These are phyloP conservation scores for Scalopus aquaticus DNA, from an alignment of 2,113 vertebrate genomes.

Conservation along the genomic window DNA sequence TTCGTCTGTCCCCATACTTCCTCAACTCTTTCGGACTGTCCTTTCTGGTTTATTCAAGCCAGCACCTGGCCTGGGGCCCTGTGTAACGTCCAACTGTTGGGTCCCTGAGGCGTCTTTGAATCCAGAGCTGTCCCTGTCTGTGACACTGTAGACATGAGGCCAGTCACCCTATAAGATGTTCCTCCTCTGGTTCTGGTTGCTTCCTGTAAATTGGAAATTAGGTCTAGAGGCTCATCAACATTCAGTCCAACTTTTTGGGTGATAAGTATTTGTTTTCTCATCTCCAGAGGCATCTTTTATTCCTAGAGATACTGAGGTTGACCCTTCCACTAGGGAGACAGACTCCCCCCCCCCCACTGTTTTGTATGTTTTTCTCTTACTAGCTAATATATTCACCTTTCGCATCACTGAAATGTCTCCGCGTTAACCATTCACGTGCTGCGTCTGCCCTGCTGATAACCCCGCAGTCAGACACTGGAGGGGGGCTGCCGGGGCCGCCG, in stretches of 20 bases:
- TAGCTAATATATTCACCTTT: background rate
- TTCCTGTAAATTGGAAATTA: slow-evolving; percentile 16
- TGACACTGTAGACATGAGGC: background rate
- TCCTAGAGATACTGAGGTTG: background rate
- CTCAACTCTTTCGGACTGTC: background rate
- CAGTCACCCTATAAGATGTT: background rate
- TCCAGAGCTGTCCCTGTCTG: background rate
- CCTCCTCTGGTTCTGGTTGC: background rate
- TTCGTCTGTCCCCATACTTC: background rate
- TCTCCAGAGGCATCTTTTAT: background rate
- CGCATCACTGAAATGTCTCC: background rate
- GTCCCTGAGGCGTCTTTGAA: background rate
- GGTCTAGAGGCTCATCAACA: background rate
- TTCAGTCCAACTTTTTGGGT: background rate
- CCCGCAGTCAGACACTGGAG: too few relatives aligned
- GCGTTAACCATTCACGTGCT: background rate
- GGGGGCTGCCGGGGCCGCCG: too few relatives aligned
- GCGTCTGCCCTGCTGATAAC: background rate
- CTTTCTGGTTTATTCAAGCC: background rate
- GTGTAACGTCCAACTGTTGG: background rate
- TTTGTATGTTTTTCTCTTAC: background rate
- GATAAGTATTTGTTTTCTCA: too few relatives aligned
- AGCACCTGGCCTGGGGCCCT: background rate
- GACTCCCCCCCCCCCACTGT: background rate
- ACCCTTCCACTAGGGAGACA: background rate